A percentile compares a stretch with the other conserved stretches of the same genome.
phyloP scores from a whole-genome alignment of 2,113 vertebrate species.

The Ochotona curzoniae region DNA sequence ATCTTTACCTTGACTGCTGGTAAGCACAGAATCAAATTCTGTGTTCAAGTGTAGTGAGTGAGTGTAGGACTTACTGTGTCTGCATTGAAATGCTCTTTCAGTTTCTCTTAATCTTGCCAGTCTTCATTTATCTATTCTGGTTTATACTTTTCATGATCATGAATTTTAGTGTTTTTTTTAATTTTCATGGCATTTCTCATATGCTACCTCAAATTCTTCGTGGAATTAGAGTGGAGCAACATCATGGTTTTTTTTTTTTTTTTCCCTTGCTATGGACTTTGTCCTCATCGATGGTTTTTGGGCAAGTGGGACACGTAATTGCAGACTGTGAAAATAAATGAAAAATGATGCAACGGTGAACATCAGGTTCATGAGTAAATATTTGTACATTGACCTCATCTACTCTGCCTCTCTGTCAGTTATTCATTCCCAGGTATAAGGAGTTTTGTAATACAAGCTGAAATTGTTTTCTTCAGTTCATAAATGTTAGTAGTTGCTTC shows the following conservation, averaged over 20 bases:
- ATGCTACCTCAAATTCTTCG: conserved; percentile 2
- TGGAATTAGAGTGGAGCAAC: neutral
- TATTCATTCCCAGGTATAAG: neutral
- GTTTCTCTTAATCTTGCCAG: neutral
- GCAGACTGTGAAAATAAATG: conserved; percentile 21
- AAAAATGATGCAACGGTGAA: neutral
- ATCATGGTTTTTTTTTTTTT: conserved; percentile 6
- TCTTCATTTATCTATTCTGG: conserved; percentile 17
- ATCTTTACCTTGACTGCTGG: neutral
- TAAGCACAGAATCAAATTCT: conserved; percentile 19
- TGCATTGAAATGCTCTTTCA: neutral
- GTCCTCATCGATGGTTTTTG: conserved; percentile 26
- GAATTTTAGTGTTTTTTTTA: conserved; percentile 32
- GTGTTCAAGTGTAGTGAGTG: neutral
- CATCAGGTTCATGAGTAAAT: conserved; percentile 16
- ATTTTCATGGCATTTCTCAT: conserved; percentile 15
- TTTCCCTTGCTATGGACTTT: conserved; percentile 33
- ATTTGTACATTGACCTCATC: neutral
- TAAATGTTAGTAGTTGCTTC: neutral
- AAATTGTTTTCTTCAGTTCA: neutral
- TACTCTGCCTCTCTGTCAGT: neutral
- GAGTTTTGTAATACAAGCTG: conserved; percentile 33
- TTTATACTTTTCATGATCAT: neutral
- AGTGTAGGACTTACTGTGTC: neutral
- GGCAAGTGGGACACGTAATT: neutral